These are phyloP conservation scores for Ceuthmochares aereus DNA, from an alignment of 2,113 vertebrate genomes.

Conservation along the genomic window DNA sequence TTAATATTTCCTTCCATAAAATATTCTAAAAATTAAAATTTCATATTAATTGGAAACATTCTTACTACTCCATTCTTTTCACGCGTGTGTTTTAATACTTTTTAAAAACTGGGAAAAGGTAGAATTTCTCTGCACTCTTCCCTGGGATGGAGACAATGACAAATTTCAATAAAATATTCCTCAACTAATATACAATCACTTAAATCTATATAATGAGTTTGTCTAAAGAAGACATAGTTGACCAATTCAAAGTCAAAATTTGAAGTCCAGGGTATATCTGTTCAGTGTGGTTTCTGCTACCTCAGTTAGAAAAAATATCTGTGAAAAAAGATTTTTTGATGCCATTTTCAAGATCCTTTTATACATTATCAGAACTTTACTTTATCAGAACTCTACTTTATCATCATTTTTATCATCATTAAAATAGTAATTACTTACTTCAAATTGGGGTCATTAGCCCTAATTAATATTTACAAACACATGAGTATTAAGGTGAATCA, in stretches of 20 bases:
- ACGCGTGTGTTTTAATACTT: not conserved
- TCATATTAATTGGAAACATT: not conserved
- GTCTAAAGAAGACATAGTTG: not conserved
- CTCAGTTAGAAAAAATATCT: not conserved
- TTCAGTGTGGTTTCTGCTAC: not conserved
- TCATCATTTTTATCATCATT: not conserved
- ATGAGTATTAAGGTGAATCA: not conserved
- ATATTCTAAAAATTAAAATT: not conserved
- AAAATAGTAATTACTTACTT: not conserved
- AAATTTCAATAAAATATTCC: not conserved
- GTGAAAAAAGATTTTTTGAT: not conserved
- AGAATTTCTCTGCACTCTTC: not conserved
- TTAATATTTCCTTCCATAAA: not conserved
- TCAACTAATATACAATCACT: not conserved
- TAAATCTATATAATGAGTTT: not conserved
- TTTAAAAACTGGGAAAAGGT: not conserved
- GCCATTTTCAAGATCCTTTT: not conserved
- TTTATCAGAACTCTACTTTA: not conserved
- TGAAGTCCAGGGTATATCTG: not conserved
- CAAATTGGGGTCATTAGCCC: not conserved
- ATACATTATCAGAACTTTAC: not conserved
- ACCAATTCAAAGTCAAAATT: not conserved
- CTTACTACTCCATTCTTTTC: not conserved
- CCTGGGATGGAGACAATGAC: rapidly evolving
- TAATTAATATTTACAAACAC: conserved; percentile 8